Conservation (phyloP, 2,888 invertebrate genomes). For the Drosophila leonis region DNA sequence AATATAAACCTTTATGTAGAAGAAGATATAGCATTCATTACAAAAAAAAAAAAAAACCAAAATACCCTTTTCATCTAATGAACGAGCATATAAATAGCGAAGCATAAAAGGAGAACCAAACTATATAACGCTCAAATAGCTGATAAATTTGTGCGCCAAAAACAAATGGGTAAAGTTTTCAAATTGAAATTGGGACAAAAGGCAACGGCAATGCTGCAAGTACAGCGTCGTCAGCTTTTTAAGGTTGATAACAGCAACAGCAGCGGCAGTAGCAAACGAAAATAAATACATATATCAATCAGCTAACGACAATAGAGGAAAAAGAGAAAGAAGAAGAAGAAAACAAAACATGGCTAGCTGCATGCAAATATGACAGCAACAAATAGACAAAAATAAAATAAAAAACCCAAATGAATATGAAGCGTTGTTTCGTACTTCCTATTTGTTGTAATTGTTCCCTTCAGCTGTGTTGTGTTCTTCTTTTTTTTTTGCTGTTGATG, state of each 20-base stretch:
- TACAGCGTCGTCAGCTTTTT: conserved; percentile 41
- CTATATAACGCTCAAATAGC: conserved; percentile 67
- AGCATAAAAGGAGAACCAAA: conserved; percentile 14
- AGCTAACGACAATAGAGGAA: conserved; percentile 66
- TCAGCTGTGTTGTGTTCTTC: background rate
- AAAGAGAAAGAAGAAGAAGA: conserved; percentile 9
- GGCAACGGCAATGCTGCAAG: conserved; percentile 46
- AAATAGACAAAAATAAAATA: conserved; percentile 69
- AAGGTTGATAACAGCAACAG: conserved; percentile 25
- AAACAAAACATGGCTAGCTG: conserved; percentile 39
- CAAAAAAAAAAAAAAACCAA: background rate
- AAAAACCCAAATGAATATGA: conserved; percentile 73
- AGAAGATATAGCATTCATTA: too few relatives aligned
- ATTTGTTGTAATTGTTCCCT: conserved; percentile 34
- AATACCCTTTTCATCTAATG: background rate
- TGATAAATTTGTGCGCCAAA: conserved; percentile 71
- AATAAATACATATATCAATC: conserved; percentile 78
- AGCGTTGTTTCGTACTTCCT: conserved; percentile 54
- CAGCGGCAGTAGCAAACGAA: conserved; percentile 5
- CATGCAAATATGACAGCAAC: conserved; percentile 70
- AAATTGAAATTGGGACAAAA: conserved; percentile 79
- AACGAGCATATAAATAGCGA: background rate
- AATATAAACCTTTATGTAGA: too few relatives aligned
- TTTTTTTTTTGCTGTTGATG: conserved; percentile 23
- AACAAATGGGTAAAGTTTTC: conserved; percentile 78